Base-by-base conservation (phyloP, 1,140 invertebrate species). In the Anadara kagoshimensis region DNA sequence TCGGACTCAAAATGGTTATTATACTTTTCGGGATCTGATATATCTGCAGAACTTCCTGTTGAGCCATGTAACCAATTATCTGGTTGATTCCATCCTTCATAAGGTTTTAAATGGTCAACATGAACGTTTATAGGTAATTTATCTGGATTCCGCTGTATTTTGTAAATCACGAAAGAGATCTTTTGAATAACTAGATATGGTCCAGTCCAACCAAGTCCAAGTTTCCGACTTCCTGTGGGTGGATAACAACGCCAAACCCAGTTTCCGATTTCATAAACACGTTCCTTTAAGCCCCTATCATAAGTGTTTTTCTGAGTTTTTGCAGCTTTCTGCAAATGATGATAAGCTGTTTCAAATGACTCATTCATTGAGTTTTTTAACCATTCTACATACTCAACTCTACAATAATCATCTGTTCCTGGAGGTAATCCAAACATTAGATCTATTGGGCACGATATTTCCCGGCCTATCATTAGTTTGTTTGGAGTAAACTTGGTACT, bases 401-500 rank as follows among this genome's bases (percentile, higher is more conserved):
- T 22, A 65, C 65, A 56, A n/a, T 26, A 43, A 20, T 26, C 26
- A 14, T n/a, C 29, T 7, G 1, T 53, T 24, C 53, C 47, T 45
- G 59, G 49, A 26, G 62, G 43, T 0, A 43, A 5, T 1, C 76
- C 76, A 14, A 47, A 49, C 41, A 78, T 68, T 20, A 78, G 0
- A 72, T 78, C 67, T 18, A 78, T n/a, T n/a, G 77, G 75, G 1
- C 74, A 49, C n/a, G 20, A 11, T 24, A 79, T 36, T 47, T 79
- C 75, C 20, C 67, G 65, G 0, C 71, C 78, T 12, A 82, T 67
- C 57, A 82, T 68, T 29, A 83, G 51, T 10, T 64, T 26, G 14
- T 79, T 73, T 44, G 79, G 81, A 0, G 73, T 77, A 41, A 71
- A 69, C 41, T 68, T 61, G 1, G 76, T 79, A 29, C 73, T 75